phyloP scores from a whole-genome alignment of 2,888 invertebrate genomes.

The Pyrocoelia pectoralis region DNA sequence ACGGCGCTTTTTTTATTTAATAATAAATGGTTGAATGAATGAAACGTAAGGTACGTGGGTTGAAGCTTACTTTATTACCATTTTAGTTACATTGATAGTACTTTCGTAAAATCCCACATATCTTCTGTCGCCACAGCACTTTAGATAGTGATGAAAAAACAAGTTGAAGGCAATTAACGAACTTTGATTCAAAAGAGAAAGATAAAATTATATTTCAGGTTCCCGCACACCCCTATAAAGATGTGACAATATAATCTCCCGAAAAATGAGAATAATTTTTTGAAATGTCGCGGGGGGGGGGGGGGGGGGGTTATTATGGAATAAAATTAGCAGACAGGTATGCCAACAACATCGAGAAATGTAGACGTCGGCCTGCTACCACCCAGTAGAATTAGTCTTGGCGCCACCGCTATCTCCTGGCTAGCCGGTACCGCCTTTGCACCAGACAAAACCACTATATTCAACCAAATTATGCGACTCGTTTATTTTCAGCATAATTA shows the following conservation, averaged over 20 bases:
- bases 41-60: constrained; percentile 23
- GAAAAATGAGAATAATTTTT: constrained; percentile 5
- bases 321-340: constrained; percentile 29
- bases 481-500: constrained; percentile 39
- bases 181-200: constrained; percentile 6
- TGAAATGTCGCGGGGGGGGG: neutral
- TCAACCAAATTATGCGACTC: constrained; percentile 38
- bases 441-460: constrained; percentile 27
- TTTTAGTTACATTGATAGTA: constrained; percentile 26
- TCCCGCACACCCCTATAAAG: neutral
- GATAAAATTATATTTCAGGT: neutral
- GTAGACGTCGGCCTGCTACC: constrained; percentile 45
- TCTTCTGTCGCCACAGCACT: constrained; percentile 29
- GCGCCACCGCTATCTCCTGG: constrained; percentile 53
- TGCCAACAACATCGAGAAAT: constrained; percentile 16
- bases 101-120: constrained; percentile 10
- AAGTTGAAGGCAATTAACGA: constrained; percentile 12
- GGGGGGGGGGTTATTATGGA: constrained; percentile 5
- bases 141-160: constrained; percentile 23
- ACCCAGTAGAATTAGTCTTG: constrained; percentile 53
- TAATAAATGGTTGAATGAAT: constrained; percentile 21
- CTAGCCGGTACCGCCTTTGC: constrained; percentile 41
- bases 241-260: neutral
- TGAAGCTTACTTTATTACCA: constrained; percentile 23
- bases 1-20: too few relatives aligned